phyloP scores from a whole-genome alignment of 2,888 invertebrate species.

The Frankliniella intonsa region DNA sequence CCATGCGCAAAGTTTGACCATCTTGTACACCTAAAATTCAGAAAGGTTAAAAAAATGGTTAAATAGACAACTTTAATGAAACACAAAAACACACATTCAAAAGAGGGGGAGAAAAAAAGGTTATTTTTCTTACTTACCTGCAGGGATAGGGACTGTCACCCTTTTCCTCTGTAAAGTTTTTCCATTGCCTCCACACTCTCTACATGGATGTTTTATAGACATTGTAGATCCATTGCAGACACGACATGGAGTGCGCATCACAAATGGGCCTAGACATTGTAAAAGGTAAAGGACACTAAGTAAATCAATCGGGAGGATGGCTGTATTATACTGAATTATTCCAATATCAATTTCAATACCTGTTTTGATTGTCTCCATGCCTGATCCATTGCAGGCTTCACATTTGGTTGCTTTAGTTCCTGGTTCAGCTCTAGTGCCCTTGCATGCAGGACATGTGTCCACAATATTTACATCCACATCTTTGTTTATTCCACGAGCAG shows the following conservation, averaged over 20 bases:
- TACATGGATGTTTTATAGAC: conserved; percentile 83
- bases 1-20: conserved; percentile 92
- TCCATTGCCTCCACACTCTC: conserved; percentile 89
- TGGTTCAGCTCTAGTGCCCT: conserved; percentile 75
- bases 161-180: conserved; percentile 79
- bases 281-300: background rate
- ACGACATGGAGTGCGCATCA: conserved; percentile 92
- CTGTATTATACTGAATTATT: too few species aligned
- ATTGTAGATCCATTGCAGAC: conserved; percentile 79
- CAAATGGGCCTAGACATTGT: conserved; percentile 70
- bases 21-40: conserved; percentile 71
- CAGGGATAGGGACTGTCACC: conserved; percentile 89
- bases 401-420: conserved; percentile 86
- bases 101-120: too few species aligned
- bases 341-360: conserved; percentile 43
- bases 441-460: conserved; percentile 85
- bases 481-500: conserved; percentile 91
- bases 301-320: background rate
- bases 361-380: conserved; percentile 83
- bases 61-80: background rate
- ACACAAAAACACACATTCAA: too few species aligned
- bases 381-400: conserved; percentile 89
- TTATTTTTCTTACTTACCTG: conserved; percentile 46
- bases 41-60: background rate
- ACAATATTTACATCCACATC: conserved; percentile 84